These are phyloP conservation scores for Pangasius djambal DNA, from an alignment of 2,797 vertebrate genomes.

Conservation along the genomic window DNA sequence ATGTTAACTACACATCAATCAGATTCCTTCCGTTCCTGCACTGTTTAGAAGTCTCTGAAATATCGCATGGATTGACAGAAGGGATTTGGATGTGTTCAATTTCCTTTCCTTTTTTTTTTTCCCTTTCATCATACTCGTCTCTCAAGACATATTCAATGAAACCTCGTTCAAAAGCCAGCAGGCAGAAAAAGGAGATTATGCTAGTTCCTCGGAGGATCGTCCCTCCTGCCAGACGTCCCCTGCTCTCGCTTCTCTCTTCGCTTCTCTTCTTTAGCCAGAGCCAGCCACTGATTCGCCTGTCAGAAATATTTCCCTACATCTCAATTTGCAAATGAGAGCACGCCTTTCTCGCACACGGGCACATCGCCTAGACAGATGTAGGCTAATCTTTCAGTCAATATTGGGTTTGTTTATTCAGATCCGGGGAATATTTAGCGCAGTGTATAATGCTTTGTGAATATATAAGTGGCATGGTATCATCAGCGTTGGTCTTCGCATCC, in stretches of 20 bases:
- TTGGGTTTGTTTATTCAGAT: conserved; percentile 29
- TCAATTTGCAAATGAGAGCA: conserved; percentile 91
- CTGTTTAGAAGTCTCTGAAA: conserved; percentile 40
- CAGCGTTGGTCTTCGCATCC: neutral
- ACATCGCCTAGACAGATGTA: conserved; percentile 46
- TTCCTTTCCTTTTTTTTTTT: conserved; percentile 59
- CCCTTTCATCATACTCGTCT: conserved; percentile 43
- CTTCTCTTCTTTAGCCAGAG: conserved; percentile 77
- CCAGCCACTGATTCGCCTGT: conserved; percentile 86
- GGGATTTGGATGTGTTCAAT: conserved; percentile 59
- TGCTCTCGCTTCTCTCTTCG: conserved; percentile 58
- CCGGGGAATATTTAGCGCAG: conserved; percentile 16
- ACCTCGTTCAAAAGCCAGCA: conserved; percentile 78
- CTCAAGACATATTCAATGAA: conserved; percentile 90
- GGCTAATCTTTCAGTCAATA: conserved; percentile 51
- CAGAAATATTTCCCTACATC: conserved; percentile 84
- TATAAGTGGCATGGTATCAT: neutral
- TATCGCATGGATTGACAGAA: conserved; percentile 72
- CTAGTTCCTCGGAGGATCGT: conserved; percentile 79
- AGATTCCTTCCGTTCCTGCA: neutral
- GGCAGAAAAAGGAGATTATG: conserved; percentile 88
- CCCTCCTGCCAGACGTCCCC: conserved; percentile 79
- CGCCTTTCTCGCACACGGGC: conserved; percentile 63
- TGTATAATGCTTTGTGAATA: neutral
- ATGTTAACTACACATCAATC: conserved; percentile 58